These are phyloP conservation scores for Peromyscus melanophrys DNA, from an alignment of 2,797 vertebrate genomes.

Conservation along the genomic window DNA sequence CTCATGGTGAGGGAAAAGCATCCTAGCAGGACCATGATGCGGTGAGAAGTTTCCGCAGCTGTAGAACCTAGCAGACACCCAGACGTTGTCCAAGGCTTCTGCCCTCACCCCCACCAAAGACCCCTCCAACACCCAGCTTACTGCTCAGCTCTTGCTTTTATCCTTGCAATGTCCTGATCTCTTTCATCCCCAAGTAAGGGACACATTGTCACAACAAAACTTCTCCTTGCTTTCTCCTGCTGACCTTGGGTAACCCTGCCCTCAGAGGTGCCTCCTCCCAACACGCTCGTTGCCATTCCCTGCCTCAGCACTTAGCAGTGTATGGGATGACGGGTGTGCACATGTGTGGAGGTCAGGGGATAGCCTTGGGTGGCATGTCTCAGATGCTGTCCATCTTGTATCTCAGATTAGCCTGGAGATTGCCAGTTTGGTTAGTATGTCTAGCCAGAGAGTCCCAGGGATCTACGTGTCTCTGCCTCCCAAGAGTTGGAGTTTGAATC, in stretches of 20 bases:
- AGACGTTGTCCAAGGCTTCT: not conserved
- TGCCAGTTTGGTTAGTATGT: not conserved
- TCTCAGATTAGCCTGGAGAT: not conserved
- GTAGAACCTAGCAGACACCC: not conserved
- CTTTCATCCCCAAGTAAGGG: not conserved
- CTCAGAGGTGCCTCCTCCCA: not conserved
- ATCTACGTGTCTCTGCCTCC: not conserved
- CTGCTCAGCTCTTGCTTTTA: rapidly evolving
- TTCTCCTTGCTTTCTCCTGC: not conserved
- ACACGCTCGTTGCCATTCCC: no score
- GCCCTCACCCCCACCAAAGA: not conserved
- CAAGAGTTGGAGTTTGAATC: not conserved
- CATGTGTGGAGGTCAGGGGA: not conserved
- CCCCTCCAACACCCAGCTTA: not conserved
- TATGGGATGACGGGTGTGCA: no score
- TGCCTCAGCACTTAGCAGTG: not conserved
- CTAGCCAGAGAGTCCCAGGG: not conserved
- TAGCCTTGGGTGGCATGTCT: not conserved
- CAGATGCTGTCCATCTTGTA: not conserved
- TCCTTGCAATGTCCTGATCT: not conserved
- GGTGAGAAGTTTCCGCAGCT: not conserved
- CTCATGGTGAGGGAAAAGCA: no score
- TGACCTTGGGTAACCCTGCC: not conserved
- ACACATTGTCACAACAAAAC: not conserved
- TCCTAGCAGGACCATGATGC: rapidly evolving